These are phyloP conservation scores for Gasterosteus nipponicus DNA, from an alignment of 2,113 vertebrate genomes.

Conservation along the genomic window DNA sequence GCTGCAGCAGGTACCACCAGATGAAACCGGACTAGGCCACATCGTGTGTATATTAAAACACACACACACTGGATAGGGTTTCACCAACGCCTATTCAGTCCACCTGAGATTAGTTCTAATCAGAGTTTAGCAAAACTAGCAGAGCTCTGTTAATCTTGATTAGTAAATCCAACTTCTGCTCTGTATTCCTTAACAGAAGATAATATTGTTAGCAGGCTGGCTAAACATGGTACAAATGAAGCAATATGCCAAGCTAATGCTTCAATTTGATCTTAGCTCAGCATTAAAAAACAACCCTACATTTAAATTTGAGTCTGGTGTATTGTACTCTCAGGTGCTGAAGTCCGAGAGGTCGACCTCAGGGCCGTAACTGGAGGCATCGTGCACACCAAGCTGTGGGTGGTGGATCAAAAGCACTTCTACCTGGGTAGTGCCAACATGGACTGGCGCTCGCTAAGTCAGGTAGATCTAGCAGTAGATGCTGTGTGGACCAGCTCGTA, in stretches of 20 bases:
- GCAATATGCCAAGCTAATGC: not conserved
- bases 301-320: not conserved
- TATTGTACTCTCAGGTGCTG: slow-evolving; percentile 73
- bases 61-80: too few species aligned
- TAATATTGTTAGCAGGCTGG: not conserved
- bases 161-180: not conserved
- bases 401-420: slow-evolving; percentile 82
- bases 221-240: not conserved
- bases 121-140: not conserved
- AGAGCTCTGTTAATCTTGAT: not conserved
- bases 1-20: slow-evolving; percentile 67
- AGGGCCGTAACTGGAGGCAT: slow-evolving; percentile 79
- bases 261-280: not conserved
- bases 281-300: not conserved
- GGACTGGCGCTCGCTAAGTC: slow-evolving; percentile 87
- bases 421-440: slow-evolving; percentile 88
- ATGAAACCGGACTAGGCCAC: not conserved
- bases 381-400: slow-evolving; percentile 85
- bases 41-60: not conserved
- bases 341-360: slow-evolving; percentile 78
- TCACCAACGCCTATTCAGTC: not conserved
- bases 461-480: slow-evolving; percentile 67
- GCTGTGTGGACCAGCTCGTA: too few species aligned
- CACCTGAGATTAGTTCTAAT: not conserved
- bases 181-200: not conserved